Conservation (phyloP, 2,888 invertebrate species). For the Thymelicus acteon region DNA sequence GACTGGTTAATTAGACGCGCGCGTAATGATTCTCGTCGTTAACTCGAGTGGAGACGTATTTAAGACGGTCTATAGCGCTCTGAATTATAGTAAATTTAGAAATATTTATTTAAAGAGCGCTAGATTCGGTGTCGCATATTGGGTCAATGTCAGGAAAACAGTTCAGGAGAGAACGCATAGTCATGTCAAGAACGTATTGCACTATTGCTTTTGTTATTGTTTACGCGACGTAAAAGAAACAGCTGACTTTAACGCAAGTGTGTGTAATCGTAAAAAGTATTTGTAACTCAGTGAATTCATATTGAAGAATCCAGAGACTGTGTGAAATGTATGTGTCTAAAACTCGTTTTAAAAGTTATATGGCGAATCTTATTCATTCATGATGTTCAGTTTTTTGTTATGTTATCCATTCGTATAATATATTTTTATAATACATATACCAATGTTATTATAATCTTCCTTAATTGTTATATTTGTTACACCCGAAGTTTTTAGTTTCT, state of each 20-base stretch:
- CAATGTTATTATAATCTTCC: no score
- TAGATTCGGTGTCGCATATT: slow-evolving; percentile 44
- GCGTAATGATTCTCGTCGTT: slow-evolving; percentile 38
- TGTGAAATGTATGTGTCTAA: background rate
- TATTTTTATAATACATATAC: no score
- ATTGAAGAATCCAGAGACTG: background rate
- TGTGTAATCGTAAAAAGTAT: background rate
- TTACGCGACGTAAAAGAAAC: background rate
- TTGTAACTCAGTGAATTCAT: background rate
- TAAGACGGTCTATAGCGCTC: slow-evolving; percentile 24
- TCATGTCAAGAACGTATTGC: background rate
- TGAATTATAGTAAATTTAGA: slow-evolving; percentile 45
- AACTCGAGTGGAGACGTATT: slow-evolving; percentile 36
- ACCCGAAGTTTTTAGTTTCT: no score
- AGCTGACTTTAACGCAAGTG: slow-evolving; percentile 2
- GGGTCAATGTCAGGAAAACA: slow-evolving; percentile 47
- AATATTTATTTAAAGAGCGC: slow-evolving; percentile 45
- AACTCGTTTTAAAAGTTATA: background rate
- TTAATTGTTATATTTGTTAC: no score
- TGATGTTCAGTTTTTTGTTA: no score
- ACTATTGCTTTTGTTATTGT: background rate
- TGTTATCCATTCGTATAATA: no score
- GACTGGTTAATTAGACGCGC: slow-evolving; percentile 48
- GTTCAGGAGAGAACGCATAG: slow-evolving; percentile 10
- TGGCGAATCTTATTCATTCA: no score